Conservation (phyloP, 2,888 invertebrate genomes). For the Dryococelus australis region DNA sequence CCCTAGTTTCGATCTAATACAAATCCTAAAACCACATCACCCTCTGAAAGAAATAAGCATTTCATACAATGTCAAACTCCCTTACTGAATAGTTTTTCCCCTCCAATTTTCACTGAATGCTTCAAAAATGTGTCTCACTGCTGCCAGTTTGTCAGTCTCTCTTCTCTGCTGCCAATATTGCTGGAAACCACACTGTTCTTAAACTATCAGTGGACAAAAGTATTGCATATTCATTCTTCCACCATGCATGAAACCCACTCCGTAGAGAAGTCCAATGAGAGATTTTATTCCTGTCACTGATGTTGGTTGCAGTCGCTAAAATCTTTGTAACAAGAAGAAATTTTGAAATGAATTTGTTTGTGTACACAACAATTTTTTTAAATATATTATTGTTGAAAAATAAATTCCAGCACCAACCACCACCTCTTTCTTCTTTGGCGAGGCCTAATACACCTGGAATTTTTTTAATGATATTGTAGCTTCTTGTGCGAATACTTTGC, state of each 20-base stretch:
- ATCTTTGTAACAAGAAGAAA: background rate
- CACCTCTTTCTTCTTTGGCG: background rate
- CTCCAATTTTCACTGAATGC: no score
- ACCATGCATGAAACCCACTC: background rate
- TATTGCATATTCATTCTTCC: background rate
- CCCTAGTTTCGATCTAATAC: no score
- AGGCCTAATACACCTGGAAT: background rate
- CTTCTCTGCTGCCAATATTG: no score
- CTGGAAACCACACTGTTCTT: no score
- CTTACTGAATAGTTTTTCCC: no score
- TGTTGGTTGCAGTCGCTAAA: background rate
- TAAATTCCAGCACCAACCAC: background rate
- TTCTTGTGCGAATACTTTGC: background rate
- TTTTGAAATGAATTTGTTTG: background rate
- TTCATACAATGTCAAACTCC: background rate
- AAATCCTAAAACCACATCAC: no score
- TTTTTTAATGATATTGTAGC: background rate
- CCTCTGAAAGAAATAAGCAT: constrained; percentile 12
- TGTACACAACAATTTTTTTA: background rate
- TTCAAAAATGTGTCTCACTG: no score
- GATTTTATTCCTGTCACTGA: background rate
- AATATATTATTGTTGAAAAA: background rate
- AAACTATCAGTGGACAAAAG: no score
- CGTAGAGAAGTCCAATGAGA: background rate
- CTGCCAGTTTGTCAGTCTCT: no score